These are phyloP conservation scores for Microctonus aethiopoides DNA, from an alignment of 2,888 invertebrate species.

Conservation along the genomic window DNA sequence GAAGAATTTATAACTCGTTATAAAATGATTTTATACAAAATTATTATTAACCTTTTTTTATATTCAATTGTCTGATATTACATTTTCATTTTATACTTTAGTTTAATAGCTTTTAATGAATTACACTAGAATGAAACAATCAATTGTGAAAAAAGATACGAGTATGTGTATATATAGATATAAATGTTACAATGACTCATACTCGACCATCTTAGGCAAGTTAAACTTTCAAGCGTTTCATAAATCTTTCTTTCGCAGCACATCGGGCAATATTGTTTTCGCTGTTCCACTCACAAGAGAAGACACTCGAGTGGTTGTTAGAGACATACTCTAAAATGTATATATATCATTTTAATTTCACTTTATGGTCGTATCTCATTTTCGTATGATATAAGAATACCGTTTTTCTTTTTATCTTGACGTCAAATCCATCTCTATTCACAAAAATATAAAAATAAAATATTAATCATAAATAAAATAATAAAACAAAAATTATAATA, in stretches of 20 bases:
- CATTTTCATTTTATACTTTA: neutral
- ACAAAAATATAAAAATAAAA: neutral
- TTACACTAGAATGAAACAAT: neutral
- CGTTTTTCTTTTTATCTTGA: neutral
- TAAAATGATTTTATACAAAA: neutral
- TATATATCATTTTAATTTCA: conserved; percentile 17
- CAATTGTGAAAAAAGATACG: neutral
- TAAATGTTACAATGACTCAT: conserved; percentile 11
- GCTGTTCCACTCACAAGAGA: conserved; percentile 14
- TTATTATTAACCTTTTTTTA: neutral
- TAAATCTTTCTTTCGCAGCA: conserved; percentile 30
- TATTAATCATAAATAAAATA: neutral
- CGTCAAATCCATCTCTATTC: neutral
- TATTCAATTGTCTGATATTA: neutral
- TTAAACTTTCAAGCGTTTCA: conserved; percentile 34
- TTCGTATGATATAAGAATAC: neutral
- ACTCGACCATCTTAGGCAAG: conserved; percentile 28
- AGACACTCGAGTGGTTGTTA: conserved; percentile 5
- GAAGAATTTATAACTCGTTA: neutral
- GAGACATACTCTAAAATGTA: neutral
- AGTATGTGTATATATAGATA: neutral
- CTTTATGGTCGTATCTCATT: conserved; percentile 1
- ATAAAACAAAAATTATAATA: neutral
- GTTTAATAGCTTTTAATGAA: neutral
- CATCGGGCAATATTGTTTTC: conserved; percentile 32